Conservation (phyloP, 92 coral and sea anemone genomes). For the Virgularia gustaviana region DNA sequence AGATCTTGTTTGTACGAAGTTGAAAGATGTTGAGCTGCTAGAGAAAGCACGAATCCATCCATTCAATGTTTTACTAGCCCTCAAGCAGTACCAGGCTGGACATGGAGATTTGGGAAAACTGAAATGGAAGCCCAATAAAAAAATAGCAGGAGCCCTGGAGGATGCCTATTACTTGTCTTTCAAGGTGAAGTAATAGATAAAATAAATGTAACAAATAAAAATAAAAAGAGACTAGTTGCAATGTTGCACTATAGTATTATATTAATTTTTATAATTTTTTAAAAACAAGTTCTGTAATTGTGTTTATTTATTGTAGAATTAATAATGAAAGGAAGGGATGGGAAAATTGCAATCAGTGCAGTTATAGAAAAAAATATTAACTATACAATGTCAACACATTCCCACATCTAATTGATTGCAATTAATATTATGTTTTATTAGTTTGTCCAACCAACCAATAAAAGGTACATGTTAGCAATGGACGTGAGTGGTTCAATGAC, state of each 20-base stretch:
- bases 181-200: too few relatives aligned
- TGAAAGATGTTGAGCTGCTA: slow-evolving; percentile 51
- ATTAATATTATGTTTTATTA: not conserved
- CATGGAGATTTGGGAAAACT: slow-evolving; percentile 90
- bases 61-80: slow-evolving; percentile 72
- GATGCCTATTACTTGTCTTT: slow-evolving; percentile 84
- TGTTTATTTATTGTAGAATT: not conserved
- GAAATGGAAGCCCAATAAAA: slow-evolving; percentile 66
- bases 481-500: slow-evolving; percentile 42
- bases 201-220: too few relatives aligned
- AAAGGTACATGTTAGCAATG: slow-evolving; percentile 29
- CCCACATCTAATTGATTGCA: not conserved
- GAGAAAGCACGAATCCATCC: slow-evolving; percentile 86
- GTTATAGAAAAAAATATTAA: not conserved
- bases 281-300: not conserved
- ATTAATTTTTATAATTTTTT: too few relatives aligned
- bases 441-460: slow-evolving; percentile 38
- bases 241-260: too few relatives aligned
- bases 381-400: too few relatives aligned
- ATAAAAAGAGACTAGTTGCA: too few relatives aligned
- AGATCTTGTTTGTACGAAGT: slow-evolving; percentile 48
- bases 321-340: not conserved
- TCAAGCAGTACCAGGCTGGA: slow-evolving; percentile 74
- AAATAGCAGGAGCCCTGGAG: slow-evolving; percentile 69
- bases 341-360: not conserved